Percentiles rank a stretch among this genome's conserved stretches.
These are phyloP conservation scores for Galbula dea DNA, from an alignment of 2,113 vertebrate species.

Conservation along the genomic window DNA sequence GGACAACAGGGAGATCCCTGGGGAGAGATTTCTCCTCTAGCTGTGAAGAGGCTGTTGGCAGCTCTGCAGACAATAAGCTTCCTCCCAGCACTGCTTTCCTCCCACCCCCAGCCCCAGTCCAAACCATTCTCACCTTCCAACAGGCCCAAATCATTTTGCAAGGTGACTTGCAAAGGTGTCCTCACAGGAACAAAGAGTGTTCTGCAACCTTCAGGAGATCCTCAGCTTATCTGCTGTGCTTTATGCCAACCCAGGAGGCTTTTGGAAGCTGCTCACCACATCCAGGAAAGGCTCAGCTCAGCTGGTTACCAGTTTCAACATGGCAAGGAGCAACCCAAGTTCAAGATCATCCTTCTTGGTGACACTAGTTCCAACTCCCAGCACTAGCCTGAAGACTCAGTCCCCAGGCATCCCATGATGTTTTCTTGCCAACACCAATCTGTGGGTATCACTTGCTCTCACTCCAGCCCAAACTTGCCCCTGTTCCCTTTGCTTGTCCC, in stretches of 20 bases:
- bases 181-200: neutral
- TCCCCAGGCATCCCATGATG: fast-evolving
- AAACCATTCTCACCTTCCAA: neutral
- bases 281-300: neutral
- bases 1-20: neutral
- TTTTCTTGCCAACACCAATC: neutral
- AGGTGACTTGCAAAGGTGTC: neutral
- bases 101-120: fast-evolving
- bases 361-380: neutral
- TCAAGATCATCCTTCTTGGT: neutral
- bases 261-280: neutral
- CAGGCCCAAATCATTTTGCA: neutral
- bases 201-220: neutral
- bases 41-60: neutral
- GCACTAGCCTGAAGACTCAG: neutral
- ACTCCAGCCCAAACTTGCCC: fast-evolving
- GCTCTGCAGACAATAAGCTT: neutral
- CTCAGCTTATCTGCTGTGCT: fast-evolving
- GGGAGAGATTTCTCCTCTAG: neutral
- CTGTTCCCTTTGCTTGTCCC: no score
- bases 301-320: neutral
- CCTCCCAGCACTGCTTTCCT: neutral
- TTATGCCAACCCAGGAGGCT: neutral
- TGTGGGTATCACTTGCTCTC: fast-evolving
- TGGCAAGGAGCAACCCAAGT: neutral